Evolutionary conservation across 2,113 vertebrate species (phyloP).

Genomic region (Azemiops feae): DNA sequence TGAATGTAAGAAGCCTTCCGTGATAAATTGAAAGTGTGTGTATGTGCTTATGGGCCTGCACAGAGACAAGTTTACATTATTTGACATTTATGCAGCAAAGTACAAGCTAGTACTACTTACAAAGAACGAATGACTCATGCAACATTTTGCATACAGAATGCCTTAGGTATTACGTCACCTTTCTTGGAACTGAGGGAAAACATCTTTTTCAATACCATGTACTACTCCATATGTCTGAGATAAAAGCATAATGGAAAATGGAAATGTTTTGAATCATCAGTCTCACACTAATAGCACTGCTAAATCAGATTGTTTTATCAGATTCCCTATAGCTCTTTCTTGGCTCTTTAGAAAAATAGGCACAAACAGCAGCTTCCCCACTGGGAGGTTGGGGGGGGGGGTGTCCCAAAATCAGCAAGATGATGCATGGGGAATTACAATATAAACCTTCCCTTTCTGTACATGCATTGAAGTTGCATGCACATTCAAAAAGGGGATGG

Average conservation of each 20-base stretch:
- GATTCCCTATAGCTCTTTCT: not conserved
- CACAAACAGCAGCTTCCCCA: not conserved
- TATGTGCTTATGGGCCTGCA: not conserved
- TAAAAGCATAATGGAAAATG: not conserved
- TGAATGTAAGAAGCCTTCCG: not conserved
- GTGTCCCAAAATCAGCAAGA: not conserved
- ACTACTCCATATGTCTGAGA: not conserved
- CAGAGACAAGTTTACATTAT: not conserved
- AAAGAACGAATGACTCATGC: not conserved
- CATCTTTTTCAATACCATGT: not conserved
- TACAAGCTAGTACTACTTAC: not conserved
- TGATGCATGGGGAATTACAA: not conserved
- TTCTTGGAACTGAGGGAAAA: slow-evolving; percentile 6
- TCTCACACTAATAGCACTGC: not conserved
- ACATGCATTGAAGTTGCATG: not conserved
- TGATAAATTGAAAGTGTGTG: not conserved
- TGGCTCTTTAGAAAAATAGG: not conserved
- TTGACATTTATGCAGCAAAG: not conserved
- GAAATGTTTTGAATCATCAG: not conserved
- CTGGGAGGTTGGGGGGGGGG: not conserved
- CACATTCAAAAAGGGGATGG: not conserved
- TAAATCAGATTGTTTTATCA: not conserved
- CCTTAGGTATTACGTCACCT: not conserved
- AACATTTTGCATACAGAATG: not conserved
- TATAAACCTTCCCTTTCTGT: not conserved